Percentiles rank a stretch among this genome's conserved stretches.
phyloP scores from a whole-genome alignment of 2,113 vertebrate genomes.

The Zosterops pallidus region DNA sequence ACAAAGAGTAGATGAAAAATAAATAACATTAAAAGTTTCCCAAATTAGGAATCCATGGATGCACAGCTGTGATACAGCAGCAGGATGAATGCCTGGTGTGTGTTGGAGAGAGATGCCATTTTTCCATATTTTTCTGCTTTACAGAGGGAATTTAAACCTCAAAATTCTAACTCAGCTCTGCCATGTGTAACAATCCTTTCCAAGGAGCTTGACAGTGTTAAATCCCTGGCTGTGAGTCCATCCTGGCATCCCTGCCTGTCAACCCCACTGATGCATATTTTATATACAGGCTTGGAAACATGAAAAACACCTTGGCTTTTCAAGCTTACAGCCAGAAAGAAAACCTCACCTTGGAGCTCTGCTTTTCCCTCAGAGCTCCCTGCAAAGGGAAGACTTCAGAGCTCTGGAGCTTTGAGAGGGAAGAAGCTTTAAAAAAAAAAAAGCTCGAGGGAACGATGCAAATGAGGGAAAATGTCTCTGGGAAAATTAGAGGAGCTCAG shows the following conservation, averaged over 20 bases:
- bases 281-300: slow-evolving; percentile 37
- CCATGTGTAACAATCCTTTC: not conserved
- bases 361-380: not conserved
- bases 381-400: slow-evolving; percentile 52
- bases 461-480: slow-evolving; percentile 60
- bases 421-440: slow-evolving; percentile 3
- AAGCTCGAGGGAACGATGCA: slow-evolving; percentile 61
- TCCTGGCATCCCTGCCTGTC: slow-evolving; percentile 32
- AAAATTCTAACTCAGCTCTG: not conserved
- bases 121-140: not conserved
- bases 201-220: not conserved
- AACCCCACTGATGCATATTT: slow-evolving; percentile 51
- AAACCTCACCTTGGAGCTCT: slow-evolving; percentile 49
- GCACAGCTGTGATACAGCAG: not conserved
- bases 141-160: not conserved
- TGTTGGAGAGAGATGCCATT: not conserved
- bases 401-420: slow-evolving; percentile 49
- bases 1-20: not conserved
- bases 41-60: no score
- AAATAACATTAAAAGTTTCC: not conserved
- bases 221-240: not conserved
- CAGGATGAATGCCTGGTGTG: not conserved
- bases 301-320: slow-evolving; percentile 48
- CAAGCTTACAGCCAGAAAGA: slow-evolving; percentile 59
- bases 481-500: slow-evolving; percentile 68